phyloP scores from a whole-genome alignment of 1,140 invertebrate genomes.

The Drosophila novamexicana region DNA sequence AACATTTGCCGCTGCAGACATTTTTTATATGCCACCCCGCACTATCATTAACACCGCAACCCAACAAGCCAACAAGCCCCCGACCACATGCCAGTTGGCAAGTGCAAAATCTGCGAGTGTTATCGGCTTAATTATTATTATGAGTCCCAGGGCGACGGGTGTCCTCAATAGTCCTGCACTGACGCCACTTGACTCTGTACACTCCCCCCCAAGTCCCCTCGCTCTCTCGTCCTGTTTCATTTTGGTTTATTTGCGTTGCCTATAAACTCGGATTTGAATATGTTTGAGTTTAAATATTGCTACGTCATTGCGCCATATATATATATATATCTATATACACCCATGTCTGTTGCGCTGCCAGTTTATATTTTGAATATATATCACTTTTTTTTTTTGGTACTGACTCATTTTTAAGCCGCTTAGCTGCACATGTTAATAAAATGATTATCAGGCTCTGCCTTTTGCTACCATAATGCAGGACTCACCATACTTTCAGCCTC shows the following conservation, averaged over 20 bases:
- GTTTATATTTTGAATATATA: slow-evolving; percentile 38
- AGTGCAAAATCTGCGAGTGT: slow-evolving; percentile 80
- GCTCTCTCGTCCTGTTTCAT: slow-evolving; percentile 2
- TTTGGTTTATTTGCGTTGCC: slow-evolving; percentile 59
- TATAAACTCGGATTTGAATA: slow-evolving; percentile 80
- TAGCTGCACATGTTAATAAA: slow-evolving; percentile 79
- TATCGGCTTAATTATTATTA: slow-evolving; percentile 83
- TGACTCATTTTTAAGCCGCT: slow-evolving; percentile 67
- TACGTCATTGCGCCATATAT: slow-evolving; percentile 35
- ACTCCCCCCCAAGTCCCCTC: not conserved
- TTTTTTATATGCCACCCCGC: slow-evolving; percentile 64
- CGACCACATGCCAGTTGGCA: slow-evolving; percentile 30
- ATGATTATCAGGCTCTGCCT: slow-evolving; percentile 51
- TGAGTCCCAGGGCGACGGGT: slow-evolving; percentile 70
- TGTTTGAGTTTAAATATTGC: slow-evolving; percentile 75
- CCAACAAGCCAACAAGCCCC: slow-evolving; percentile 28
- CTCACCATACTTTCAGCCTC: not conserved
- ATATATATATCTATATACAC: slow-evolving; percentile 9
- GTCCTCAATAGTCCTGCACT: slow-evolving; percentile 40
- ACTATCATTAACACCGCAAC: slow-evolving; percentile 56
- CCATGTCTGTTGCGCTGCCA: slow-evolving; percentile 25
- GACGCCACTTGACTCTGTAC: slow-evolving; percentile 62
- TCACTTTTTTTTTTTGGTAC: slow-evolving; percentile 6
- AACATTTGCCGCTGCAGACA: slow-evolving; percentile 71
- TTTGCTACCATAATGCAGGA: slow-evolving; percentile 1